Conservation (phyloP, 2,797 vertebrate genomes). For the Denticeps clupeoides region DNA sequence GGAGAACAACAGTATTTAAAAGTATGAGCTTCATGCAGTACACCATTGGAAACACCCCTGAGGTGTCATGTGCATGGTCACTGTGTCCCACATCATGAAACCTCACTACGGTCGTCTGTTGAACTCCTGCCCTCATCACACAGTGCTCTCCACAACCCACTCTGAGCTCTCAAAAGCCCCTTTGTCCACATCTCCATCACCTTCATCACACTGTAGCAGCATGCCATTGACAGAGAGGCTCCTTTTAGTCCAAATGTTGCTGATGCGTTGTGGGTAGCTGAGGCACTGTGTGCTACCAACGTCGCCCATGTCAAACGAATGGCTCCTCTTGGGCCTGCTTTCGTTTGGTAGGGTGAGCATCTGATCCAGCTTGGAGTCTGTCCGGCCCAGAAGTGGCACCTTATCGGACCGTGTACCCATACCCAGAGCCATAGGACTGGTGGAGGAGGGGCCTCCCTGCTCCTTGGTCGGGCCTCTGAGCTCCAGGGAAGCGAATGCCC, state of each 20-base stretch:
- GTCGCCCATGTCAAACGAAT: slow-evolving; percentile 89
- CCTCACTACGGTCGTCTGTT: slow-evolving; percentile 1
- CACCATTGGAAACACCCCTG: slow-evolving; percentile 30
- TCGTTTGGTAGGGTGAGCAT: slow-evolving; percentile 77
- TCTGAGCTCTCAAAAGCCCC: slow-evolving; percentile 71
- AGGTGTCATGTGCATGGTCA: slow-evolving; percentile 18
- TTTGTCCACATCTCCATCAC: slow-evolving; percentile 62
- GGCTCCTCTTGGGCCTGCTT: slow-evolving; percentile 79
- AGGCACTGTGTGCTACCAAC: slow-evolving; percentile 48
- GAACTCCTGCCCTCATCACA: slow-evolving; percentile 27
- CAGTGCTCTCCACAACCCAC: slow-evolving; percentile 88
- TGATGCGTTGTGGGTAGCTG: slow-evolving; percentile 74
- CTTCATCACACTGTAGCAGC: slow-evolving; percentile 79
- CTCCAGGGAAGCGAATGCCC: slow-evolving; percentile 82
- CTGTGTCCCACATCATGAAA: too few relatives aligned
- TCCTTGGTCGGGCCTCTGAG: slow-evolving; percentile 70
- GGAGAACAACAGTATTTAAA: slow-evolving; percentile 49
- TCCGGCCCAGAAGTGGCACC: slow-evolving; percentile 78
- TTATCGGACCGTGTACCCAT: slow-evolving; percentile 64
- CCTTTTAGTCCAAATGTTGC: slow-evolving; percentile 86
- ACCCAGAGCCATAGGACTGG: slow-evolving; percentile 30
- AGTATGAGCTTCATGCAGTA: slow-evolving; percentile 55
- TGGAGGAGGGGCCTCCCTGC: background rate
- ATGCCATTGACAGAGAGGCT: slow-evolving; percentile 88
- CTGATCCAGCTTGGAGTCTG: slow-evolving; percentile 69